Evolutionary conservation across 2,113 vertebrate genomes (phyloP).

Genomic region (Oncorhynchus gorbuscha): DNA sequence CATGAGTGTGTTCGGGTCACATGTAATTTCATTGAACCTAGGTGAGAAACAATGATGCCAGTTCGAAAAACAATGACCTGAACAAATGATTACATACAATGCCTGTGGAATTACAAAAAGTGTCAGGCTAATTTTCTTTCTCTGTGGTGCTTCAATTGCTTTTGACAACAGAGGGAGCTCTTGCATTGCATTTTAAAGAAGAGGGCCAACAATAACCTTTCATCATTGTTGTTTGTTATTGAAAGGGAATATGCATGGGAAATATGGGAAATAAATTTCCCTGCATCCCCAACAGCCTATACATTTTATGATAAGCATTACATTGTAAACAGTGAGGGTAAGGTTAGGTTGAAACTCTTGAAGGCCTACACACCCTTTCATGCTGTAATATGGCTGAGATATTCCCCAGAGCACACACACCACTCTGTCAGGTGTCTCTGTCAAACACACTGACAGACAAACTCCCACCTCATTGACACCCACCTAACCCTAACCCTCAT

Average conservation of each 20-base stretch:
- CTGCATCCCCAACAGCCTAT: too few species aligned
- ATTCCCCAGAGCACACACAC: background rate
- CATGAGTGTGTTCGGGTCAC: background rate
- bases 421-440: background rate
- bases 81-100: too few species aligned
- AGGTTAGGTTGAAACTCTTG: background rate
- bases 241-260: background rate
- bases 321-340: background rate
- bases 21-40: background rate
- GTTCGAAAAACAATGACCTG: too few species aligned
- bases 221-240: background rate
- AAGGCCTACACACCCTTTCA: background rate
- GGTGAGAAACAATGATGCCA: too few species aligned
- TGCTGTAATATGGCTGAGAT: background rate
- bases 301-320: background rate
- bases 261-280: too few species aligned
- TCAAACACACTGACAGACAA: background rate
- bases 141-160: too few species aligned
- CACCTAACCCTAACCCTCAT: too few species aligned
- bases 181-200: slow-evolving; percentile 1
- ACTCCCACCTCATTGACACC: background rate
- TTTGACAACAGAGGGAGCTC: slow-evolving; percentile 39
- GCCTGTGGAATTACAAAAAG: too few species aligned
- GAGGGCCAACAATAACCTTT: background rate
- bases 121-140: too few species aligned